Percentiles rank a stretch among this genome's conserved stretches.
These are phyloP conservation scores for Ephestia elutella DNA, from an alignment of 1,140 invertebrate genomes.

Conservation along the genomic window DNA sequence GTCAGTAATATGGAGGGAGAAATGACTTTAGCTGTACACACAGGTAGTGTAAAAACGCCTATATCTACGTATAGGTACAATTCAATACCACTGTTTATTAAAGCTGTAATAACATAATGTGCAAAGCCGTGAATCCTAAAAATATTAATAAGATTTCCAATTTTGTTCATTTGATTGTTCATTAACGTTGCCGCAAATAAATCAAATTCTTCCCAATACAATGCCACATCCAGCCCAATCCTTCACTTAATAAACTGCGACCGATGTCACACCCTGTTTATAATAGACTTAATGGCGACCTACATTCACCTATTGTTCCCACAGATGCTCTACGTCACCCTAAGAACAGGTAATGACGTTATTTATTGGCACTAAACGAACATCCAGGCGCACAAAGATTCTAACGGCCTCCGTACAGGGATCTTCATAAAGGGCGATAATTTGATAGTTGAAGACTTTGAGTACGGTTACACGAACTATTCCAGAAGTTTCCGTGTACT, in stretches of 20 bases:
- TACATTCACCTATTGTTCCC: conserved; percentile 60
- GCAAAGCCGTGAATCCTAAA: no score
- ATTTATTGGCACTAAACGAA: conserved; percentile 61
- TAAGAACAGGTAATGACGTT: conserved; percentile 64
- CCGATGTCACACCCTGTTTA: conserved; percentile 51
- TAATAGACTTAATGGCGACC: conserved; percentile 53
- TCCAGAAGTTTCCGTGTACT: not conserved
- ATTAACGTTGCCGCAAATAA: no score
- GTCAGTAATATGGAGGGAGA: no score
- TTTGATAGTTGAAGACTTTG: conserved; percentile 28
- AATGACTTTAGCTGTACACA: no score
- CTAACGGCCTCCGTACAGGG: conserved; percentile 36
- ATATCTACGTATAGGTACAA: no score
- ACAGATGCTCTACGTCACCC: conserved; percentile 48
- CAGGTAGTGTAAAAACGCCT: no score
- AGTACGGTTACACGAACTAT: not conserved
- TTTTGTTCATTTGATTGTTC: no score
- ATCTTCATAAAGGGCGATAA: conserved; percentile 40
- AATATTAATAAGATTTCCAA: no score
- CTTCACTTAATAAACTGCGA: conserved; percentile 36
- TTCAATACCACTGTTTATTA: no score
- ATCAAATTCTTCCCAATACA: conserved; percentile 11
- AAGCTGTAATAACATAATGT: no score
- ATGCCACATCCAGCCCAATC: conserved; percentile 20
- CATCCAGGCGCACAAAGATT: conserved; percentile 52